Evolutionary conservation across 2,113 vertebrate genomes (phyloP).

Genomic region (Rana temporaria): DNA sequence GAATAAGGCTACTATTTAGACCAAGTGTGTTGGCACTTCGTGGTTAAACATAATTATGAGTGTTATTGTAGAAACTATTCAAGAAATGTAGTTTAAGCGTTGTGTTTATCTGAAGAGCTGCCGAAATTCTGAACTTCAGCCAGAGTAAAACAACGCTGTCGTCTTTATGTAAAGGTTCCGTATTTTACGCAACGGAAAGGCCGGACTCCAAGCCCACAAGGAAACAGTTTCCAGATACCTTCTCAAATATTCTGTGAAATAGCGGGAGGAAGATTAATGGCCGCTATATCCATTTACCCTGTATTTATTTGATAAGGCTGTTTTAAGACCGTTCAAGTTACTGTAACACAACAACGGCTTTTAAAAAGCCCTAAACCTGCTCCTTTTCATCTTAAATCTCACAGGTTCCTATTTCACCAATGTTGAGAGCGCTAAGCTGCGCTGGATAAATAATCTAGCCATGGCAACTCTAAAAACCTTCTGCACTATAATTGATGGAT

Average conservation of each 20-base stretch:
- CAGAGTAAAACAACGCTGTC: slow-evolving; percentile 64
- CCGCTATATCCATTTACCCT: slow-evolving; percentile 58
- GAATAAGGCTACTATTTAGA: too few species aligned
- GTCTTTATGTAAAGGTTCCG: slow-evolving; percentile 63
- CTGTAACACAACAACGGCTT: slow-evolving; percentile 60
- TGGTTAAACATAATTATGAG: slow-evolving; percentile 74
- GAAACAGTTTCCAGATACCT: slow-evolving; percentile 69
- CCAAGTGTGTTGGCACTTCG: slow-evolving; percentile 70
- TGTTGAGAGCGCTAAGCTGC: slow-evolving; percentile 31
- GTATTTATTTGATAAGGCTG: slow-evolving; percentile 67
- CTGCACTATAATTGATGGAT: slow-evolving; percentile 42
- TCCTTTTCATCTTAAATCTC: slow-evolving; percentile 41
- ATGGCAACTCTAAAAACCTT: slow-evolving; percentile 33
- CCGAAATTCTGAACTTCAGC: slow-evolving; percentile 69
- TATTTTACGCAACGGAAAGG: slow-evolving; percentile 63
- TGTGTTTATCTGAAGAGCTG: slow-evolving; percentile 73
- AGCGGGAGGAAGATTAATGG: slow-evolving; percentile 42
- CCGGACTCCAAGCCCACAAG: slow-evolving; percentile 63
- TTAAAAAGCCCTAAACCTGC: slow-evolving; percentile 37
- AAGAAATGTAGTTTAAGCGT: slow-evolving; percentile 76
- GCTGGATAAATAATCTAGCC: slow-evolving; percentile 49
- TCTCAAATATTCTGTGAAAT: slow-evolving; percentile 63
- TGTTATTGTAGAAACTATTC: slow-evolving; percentile 72
- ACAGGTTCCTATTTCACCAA: slow-evolving; percentile 51
- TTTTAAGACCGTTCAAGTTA: slow-evolving; percentile 60